Conservation (phyloP, 1,140 invertebrate species). For the Danaus melanippus region DNA sequence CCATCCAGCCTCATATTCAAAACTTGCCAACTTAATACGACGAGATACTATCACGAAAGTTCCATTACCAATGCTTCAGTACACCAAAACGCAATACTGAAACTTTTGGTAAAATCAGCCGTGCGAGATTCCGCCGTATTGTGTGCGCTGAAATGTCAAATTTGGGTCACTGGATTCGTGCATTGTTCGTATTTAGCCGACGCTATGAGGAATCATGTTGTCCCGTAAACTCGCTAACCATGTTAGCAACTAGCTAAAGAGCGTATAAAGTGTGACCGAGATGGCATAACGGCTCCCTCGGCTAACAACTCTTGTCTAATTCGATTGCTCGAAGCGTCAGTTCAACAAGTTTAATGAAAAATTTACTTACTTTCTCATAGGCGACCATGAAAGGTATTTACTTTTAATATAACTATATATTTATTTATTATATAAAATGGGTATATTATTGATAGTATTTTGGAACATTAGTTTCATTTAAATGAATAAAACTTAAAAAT, state of each 20-base stretch:
- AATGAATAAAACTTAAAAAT: no score
- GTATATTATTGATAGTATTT: no score
- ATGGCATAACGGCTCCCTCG: slow-evolving; percentile 19
- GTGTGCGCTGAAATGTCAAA: slow-evolving; percentile 8
- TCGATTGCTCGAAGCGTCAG: slow-evolving; percentile 24
- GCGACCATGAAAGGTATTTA: no score
- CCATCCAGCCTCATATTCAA: slow-evolving; percentile 10
- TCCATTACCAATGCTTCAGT: slow-evolving; percentile 11
- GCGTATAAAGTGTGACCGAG: slow-evolving; percentile 29
- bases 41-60: slow-evolving; percentile 9
- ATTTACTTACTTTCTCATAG: no score
- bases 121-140: slow-evolving; percentile 8
- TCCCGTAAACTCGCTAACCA: slow-evolving; percentile 28
- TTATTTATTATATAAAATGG: no score
- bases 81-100: neutral
- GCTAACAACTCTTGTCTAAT: slow-evolving; percentile 24
- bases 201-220: slow-evolving; percentile 18
- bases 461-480: no score
- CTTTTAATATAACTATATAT: no score
- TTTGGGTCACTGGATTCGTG: slow-evolving; percentile 4
- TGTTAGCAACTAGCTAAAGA: slow-evolving; percentile 35
- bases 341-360: slow-evolving; percentile 5
- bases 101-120: slow-evolving; percentile 9
- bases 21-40: slow-evolving; percentile 11
- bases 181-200: slow-evolving; percentile 9